These are phyloP conservation scores for Callosobruchus maculatus DNA, from an alignment of 2,888 invertebrate species.

Conservation along the genomic window DNA sequence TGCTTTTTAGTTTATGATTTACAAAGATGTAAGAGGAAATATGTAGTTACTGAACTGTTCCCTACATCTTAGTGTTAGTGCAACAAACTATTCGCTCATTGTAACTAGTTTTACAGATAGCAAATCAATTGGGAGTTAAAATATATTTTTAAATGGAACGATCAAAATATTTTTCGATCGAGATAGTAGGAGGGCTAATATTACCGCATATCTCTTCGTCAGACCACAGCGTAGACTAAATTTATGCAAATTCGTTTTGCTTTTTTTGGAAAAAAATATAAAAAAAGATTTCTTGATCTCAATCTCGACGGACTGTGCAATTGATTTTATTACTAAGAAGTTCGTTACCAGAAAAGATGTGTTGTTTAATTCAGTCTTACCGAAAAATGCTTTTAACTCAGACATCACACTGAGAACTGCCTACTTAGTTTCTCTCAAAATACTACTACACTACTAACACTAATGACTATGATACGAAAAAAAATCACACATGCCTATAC, in stretches of 20 bases:
- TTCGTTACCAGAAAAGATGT: conserved; percentile 50
- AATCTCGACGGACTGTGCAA: conserved; percentile 33
- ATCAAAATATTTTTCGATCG: background rate
- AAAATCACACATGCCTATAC: conserved; percentile 51
- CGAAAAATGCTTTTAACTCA: conserved; percentile 43
- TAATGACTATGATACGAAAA: conserved; percentile 49
- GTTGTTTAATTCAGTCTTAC: conserved; percentile 51
- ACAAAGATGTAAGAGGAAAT: too few relatives aligned
- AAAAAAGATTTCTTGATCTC: conserved; percentile 17
- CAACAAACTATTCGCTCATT: too few relatives aligned
- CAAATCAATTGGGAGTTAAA: too few relatives aligned
- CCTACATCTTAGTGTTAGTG: too few relatives aligned
- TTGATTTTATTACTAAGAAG: conserved; percentile 44
- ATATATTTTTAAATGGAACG: too few relatives aligned
- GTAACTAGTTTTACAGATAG: too few relatives aligned
- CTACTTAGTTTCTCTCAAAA: conserved; percentile 24
- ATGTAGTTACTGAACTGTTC: too few relatives aligned
- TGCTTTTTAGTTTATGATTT: too few relatives aligned
- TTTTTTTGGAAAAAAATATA: background rate
- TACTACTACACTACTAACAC: conserved; percentile 42
- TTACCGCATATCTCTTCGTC: background rate
- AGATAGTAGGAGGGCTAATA: background rate
- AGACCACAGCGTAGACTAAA: background rate
- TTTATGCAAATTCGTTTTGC: background rate
- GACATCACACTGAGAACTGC: conserved; percentile 27